Evolutionary conservation across 2,797 vertebrate genomes (phyloP).

Genomic region (Knipowitschia caucasica): DNA sequence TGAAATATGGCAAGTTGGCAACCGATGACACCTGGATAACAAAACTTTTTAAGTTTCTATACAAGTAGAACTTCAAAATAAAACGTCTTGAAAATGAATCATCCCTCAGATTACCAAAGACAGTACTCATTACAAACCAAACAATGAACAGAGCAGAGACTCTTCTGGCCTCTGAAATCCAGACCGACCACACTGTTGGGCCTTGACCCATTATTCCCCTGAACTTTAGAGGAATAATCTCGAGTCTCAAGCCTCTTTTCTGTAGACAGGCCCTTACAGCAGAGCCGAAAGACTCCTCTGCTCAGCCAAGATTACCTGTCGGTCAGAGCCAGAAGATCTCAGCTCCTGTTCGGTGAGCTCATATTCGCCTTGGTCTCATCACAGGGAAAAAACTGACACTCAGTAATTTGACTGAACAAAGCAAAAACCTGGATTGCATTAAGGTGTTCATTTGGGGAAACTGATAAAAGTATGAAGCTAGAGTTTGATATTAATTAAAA

Average conservation of each 20-base stretch:
- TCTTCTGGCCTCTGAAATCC: slow-evolving; percentile 39
- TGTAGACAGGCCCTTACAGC: slow-evolving; percentile 97
- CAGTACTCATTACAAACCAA: slow-evolving; percentile 54
- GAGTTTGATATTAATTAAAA: too few species aligned
- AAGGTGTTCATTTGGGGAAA: too few species aligned
- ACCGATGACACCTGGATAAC: too few species aligned
- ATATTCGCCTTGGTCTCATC: slow-evolving; percentile 95
- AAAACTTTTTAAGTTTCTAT: too few species aligned
- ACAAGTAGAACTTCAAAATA: too few species aligned
- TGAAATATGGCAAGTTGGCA: too few species aligned
- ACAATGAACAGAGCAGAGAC: slow-evolving; percentile 40
- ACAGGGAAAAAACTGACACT: slow-evolving; percentile 51
- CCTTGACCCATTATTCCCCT: slow-evolving; percentile 33
- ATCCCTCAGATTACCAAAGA: slow-evolving; percentile 78
- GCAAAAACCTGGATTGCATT: background rate
- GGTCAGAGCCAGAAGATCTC: slow-evolving; percentile 62
- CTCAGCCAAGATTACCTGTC: slow-evolving; percentile 96
- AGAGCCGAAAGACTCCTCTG: slow-evolving; percentile 72
- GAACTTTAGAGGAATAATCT: slow-evolving; percentile 48
- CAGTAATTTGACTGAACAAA: background rate
- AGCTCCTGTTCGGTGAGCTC: slow-evolving; percentile 76
- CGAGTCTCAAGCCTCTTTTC: slow-evolving; percentile 44
- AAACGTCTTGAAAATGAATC: too few species aligned
- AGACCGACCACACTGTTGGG: slow-evolving; percentile 45
- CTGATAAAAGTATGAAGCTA: too few species aligned